Evolutionary conservation across 2,888 invertebrate genomes (phyloP), one percentile per base, ranked within the genome.

Genomic region (Campoplex nolae): DNA sequence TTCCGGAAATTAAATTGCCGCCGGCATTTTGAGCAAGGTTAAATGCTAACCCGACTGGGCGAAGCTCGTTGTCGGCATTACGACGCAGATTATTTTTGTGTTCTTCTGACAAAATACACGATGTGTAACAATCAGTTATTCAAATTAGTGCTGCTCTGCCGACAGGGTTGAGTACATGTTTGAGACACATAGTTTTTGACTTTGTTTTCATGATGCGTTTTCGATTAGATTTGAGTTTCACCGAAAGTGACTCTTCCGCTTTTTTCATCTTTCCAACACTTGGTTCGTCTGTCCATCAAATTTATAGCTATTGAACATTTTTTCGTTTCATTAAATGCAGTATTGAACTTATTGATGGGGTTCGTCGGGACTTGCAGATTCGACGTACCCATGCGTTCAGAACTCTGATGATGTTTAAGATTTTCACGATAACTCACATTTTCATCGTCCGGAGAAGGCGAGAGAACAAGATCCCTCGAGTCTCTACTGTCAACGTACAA

Each of bases 151-250:
- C 8, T 75, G 9, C 23, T 32, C 23, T 48, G 23, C 35, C 35
- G 32, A 74, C 42, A 73, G 51, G 4, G 16, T 51, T 18, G 18
- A 51, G 2, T n/a, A 18, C 42, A 42, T 42, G 23, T 32, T 28
- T 62, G 18, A 7, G 8, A 75, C 38, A 9, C 28, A 45, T 62
- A 7, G 1, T 18, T 45, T 42, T 62, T 32, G 0, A 16, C 16
- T 48, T 8, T 48, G 51, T 77, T 51, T 51, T 9, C 23, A 8
- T 16, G 2, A 45, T 48, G 11, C 1, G 75, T 83, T 45, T 13
- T 8, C 35, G 58, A 88, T 92, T 89, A 92, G 83, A 92, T 92
- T 38, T 89, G 88, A 16, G 92, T 91, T 74, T 92, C 92, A 18
- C 86, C 89, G 23, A 85, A 88, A 16, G 74, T 38, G 18, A 8